A percentile compares a stretch with the other conserved stretches of the same genome.
Conservation (phyloP, 2,797 vertebrate species). For the Anguilla marmorata region DNA sequence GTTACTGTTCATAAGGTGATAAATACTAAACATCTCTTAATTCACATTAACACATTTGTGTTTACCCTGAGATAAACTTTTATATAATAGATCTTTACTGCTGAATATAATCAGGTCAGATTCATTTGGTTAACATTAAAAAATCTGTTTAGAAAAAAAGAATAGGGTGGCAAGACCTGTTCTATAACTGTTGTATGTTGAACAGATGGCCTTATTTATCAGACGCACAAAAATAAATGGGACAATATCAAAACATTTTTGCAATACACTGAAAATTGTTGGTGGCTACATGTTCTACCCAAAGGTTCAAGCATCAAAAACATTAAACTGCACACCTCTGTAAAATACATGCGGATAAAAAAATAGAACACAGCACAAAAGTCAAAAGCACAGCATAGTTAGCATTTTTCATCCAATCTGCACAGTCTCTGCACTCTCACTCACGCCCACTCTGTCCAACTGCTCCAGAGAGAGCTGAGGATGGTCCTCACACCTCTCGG, state of each 20-base stretch:
- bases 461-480: neutral
- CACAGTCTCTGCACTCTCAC: neutral
- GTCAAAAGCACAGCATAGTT: neutral
- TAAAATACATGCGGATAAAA: neutral
- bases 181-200: neutral
- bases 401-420: neutral
- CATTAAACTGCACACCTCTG: neutral
- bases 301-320: neutral
- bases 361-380: neutral
- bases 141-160: neutral
- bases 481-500: neutral
- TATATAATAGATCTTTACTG: neutral
- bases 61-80: too few relatives aligned
- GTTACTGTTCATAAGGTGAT: too few relatives aligned
- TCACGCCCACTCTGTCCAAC: neutral
- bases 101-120: neutral
- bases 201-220: neutral
- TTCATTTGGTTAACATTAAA: neutral
- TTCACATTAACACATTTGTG: too few relatives aligned
- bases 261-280: neutral
- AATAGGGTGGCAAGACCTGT: neutral
- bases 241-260: neutral
- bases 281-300: neutral
- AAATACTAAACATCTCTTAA: too few relatives aligned
- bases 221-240: neutral